phyloP scores from a whole-genome alignment of 2,888 invertebrate genomes.

The Pollenia griseotomentosa region DNA sequence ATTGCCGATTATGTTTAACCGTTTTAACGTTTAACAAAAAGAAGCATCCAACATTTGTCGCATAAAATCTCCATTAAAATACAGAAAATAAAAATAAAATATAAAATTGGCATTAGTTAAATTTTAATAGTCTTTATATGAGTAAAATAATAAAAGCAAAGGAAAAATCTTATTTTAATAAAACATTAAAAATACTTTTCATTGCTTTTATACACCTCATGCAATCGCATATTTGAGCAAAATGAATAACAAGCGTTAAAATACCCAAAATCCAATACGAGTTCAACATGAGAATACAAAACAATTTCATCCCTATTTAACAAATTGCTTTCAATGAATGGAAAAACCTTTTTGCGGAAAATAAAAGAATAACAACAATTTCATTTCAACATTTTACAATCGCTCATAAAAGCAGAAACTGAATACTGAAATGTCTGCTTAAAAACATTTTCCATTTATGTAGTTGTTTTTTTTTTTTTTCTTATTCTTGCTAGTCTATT shows the following conservation, averaged over 20 bases:
- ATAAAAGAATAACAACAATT: constrained; percentile 58
- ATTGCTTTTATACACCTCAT: constrained; percentile 66
- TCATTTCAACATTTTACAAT: constrained; percentile 62
- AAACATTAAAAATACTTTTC: constrained; percentile 69
- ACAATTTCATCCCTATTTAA: constrained; percentile 73
- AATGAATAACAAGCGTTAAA: constrained; percentile 65
- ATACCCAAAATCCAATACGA: constrained; percentile 60
- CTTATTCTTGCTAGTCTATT: constrained; percentile 19
- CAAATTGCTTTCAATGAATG: constrained; percentile 67
- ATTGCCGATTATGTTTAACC: constrained; percentile 29
- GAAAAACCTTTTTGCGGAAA: constrained; percentile 52
- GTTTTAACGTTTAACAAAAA: constrained; percentile 39
- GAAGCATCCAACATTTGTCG: constrained; percentile 11
- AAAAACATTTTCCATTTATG: constrained; percentile 60
- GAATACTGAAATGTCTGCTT: constrained; percentile 64
- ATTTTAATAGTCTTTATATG: constrained; percentile 67
- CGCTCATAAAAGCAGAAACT: constrained; percentile 63
- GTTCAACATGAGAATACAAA: constrained; percentile 35
- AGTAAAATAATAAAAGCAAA: constrained; percentile 47
- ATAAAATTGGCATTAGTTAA: constrained; percentile 68
- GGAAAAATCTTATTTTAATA: constrained; percentile 56
- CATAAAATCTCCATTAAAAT: constrained; percentile 66
- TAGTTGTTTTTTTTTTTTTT: not conserved
- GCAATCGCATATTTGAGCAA: constrained; percentile 33
- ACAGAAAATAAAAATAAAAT: constrained; percentile 59